These are phyloP conservation scores for Drosophila kepulauana DNA, from an alignment of 1,140 invertebrate species.

Conservation along the genomic window DNA sequence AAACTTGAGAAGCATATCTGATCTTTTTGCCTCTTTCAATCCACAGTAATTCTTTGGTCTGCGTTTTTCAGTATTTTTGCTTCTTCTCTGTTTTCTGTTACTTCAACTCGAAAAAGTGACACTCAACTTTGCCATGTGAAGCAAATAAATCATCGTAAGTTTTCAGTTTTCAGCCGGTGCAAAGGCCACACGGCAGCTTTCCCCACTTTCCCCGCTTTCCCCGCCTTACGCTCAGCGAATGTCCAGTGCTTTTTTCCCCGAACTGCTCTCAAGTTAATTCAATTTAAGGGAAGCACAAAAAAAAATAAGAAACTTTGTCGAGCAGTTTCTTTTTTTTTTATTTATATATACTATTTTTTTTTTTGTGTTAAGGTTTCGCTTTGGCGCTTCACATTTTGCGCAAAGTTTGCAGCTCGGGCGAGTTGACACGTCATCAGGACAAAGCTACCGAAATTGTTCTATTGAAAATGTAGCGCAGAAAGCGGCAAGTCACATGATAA, in stretches of 20 bases:
- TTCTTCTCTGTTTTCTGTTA: conserved; percentile 14
- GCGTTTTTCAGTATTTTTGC: not conserved
- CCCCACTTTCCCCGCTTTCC: not conserved
- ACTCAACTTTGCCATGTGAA: conserved; percentile 80
- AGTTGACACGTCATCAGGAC: conserved; percentile 81
- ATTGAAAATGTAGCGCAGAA: conserved; percentile 55
- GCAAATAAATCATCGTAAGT: conserved; percentile 81
- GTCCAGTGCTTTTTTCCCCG: conserved; percentile 19
- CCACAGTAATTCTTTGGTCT: conserved; percentile 10
- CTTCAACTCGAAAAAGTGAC: conserved; percentile 65
- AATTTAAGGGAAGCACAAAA: conserved; percentile 69
- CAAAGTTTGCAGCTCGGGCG: conserved; percentile 71
- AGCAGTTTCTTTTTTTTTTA: conserved; percentile 55
- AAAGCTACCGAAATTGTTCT: conserved; percentile 60
- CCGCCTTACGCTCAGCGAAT: not conserved
- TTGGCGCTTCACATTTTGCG: conserved; percentile 71
- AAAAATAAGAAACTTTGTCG: conserved; percentile 64
- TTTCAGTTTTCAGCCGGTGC: conserved; percentile 75
- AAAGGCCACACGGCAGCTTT: conserved; percentile 47
- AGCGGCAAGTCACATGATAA: conserved; percentile 64
- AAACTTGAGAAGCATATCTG: conserved; percentile 22
- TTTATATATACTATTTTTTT: conserved; percentile 40
- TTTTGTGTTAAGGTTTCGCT: conserved; percentile 59
- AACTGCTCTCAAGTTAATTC: conserved; percentile 75
- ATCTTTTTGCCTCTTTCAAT: conserved; percentile 18